Evolutionary conservation across 2,113 vertebrate species (phyloP), one percentile per base, ranked within the genome.

Genomic region (Poicephalus meyeri): DNA sequence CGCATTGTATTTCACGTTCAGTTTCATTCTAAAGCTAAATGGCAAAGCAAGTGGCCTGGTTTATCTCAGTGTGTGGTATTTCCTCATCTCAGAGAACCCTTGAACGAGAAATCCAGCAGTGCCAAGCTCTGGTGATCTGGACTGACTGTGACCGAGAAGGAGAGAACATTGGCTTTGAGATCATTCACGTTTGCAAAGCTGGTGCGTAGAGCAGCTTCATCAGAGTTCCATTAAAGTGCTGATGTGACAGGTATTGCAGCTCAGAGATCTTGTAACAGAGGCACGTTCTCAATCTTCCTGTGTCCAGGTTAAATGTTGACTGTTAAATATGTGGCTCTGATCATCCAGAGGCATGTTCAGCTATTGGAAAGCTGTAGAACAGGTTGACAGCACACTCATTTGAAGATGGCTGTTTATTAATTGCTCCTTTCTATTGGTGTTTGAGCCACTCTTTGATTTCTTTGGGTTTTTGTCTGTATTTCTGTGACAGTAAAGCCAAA

Each of bases 101-200:
- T 25, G 99, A 99, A 94, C 98, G 97, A 95, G 99, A 99, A 95
- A 98, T 91, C 29, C 98, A 76, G 64, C 98, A 98, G 65, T 99
- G 99, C 93, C 99, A 99, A 87, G 99, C 98, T 41, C 97, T 99
- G 87, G 93, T 99, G 80, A 99, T 99, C 96, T 99, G 99, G 99
- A 99, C 99, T 3, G 99, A 99, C 96, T 99, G 99, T 60, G 99
- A 99, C 71, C 96, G 99, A 82, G 99, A 99, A 91, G 99, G 99
- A 89, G 99, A 99, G 97, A 99, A 99, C 97, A 99, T 99, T 0
- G 99, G 99, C 73, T 99, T 99, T 95, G 99, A 99, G 97, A 92
- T 99, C 16, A 99, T 99, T 85, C 98, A 99, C 1, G 99, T 99
- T 21, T 99, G 99, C 93, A 99, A 97, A 98, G 98, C 99, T 96